A percentile compares a stretch with the other conserved stretches of the same genome.
Conservation (phyloP, 2,888 invertebrate species). For the Cantharis nigra region DNA sequence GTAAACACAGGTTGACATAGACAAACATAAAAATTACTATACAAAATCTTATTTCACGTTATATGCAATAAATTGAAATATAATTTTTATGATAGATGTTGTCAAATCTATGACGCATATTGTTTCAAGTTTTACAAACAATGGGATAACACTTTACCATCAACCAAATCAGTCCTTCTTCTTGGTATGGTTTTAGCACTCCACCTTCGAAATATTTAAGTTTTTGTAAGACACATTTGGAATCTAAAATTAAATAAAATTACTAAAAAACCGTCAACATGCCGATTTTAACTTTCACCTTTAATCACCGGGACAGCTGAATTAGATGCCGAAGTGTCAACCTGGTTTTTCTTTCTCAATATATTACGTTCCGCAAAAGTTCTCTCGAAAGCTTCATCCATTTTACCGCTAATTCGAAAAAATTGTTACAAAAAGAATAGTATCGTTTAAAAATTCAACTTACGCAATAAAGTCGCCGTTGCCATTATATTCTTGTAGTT, state of each 20-base stretch:
- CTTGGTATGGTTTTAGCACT: constrained; percentile 64
- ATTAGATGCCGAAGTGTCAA: background rate
- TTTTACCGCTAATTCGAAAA: background rate
- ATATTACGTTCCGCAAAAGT: fast-evolving
- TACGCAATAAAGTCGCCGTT: background rate
- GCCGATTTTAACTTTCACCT: background rate
- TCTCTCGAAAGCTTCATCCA: background rate
- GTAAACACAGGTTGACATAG: no score
- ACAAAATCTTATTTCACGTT: no score
- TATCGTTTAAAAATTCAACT: background rate
- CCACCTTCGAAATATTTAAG: constrained; percentile 50
- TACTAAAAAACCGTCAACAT: background rate
- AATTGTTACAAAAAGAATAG: background rate
- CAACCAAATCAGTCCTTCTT: constrained; percentile 71
- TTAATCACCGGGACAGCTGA: background rate
- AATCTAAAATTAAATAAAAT: background rate
- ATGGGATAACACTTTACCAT: constrained; percentile 52
- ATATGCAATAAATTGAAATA: no score
- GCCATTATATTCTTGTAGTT: constrained; percentile 1
- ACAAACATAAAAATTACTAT: no score
- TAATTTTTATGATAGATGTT: no score
- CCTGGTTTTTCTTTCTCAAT: background rate
- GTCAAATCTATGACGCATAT: no score
- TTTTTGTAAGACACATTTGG: constrained; percentile 5
- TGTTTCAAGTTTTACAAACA: background rate